Percentiles rank a stretch among this genome's conserved stretches.
These are phyloP conservation scores for Coreius guichenoti DNA, from an alignment of 2,797 vertebrate genomes.

Conservation along the genomic window DNA sequence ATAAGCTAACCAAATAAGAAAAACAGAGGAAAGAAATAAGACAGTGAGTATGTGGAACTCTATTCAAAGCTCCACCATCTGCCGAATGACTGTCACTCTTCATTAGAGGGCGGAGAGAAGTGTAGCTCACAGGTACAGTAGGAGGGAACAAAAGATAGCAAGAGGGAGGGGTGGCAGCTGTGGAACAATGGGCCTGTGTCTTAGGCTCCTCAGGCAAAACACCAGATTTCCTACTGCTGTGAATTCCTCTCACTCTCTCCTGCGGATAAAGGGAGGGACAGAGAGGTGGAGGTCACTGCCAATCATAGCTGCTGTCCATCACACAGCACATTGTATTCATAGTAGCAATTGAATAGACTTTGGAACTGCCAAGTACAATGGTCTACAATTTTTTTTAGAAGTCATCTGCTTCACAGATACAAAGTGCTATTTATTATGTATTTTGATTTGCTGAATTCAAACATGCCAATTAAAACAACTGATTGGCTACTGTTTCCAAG, in stretches of 20 bases:
- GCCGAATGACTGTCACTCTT: conserved; percentile 82
- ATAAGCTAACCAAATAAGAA: conserved; percentile 19
- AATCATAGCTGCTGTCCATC: conserved; percentile 56
- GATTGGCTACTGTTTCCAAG: no score
- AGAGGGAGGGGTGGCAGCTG: conserved; percentile 72
- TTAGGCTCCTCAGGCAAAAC: conserved; percentile 67
- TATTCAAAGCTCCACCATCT: conserved; percentile 61
- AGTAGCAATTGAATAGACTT: background rate
- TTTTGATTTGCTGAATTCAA: no score
- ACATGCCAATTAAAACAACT: no score
- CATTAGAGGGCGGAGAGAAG: conserved; percentile 76
- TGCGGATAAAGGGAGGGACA: conserved; percentile 56
- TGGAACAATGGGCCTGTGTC: conserved; percentile 82
- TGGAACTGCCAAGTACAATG: background rate
- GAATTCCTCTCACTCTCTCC: conserved; percentile 76
- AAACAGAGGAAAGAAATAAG: conserved; percentile 1
- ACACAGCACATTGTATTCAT: background rate
- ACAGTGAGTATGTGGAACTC: conserved; percentile 25
- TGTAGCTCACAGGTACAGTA: conserved; percentile 76
- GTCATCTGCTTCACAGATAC: no score
- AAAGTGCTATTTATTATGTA: no score
- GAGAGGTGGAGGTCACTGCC: conserved; percentile 55
- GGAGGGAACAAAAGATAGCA: conserved; percentile 48
- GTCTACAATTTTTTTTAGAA: no score
- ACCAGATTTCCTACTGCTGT: conserved; percentile 71